These are phyloP conservation scores for Harpalus rubripes DNA, from an alignment of 2,888 invertebrate species.

Conservation along the genomic window DNA sequence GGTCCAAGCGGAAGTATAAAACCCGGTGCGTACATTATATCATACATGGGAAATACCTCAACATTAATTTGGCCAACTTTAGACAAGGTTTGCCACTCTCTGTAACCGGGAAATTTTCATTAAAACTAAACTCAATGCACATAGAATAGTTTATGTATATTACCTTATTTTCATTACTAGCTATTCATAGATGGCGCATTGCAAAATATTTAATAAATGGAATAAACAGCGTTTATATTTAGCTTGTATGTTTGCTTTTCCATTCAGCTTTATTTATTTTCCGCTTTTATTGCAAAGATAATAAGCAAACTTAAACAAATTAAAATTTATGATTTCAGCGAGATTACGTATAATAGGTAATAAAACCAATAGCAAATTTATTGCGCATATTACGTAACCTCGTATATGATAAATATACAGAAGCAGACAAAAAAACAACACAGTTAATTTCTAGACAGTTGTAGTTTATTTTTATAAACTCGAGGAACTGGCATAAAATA, in stretches of 20 bases:
- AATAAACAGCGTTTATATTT: neutral
- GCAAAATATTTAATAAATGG: neutral
- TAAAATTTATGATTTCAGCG: neutral
- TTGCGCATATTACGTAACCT: too few species aligned
- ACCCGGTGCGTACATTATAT: constrained; percentile 55
- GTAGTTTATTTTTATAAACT: too few species aligned
- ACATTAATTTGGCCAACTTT: constrained; percentile 37
- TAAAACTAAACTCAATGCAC: neutral
- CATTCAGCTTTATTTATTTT: neutral
- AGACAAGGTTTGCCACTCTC: constrained; percentile 59
- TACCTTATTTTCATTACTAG: neutral
- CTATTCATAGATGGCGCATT: neutral
- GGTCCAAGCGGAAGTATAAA: constrained; percentile 49
- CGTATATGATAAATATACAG: too few species aligned
- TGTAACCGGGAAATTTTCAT: constrained; percentile 1
- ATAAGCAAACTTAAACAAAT: neutral
- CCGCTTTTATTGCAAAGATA: neutral
- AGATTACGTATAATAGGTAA: neutral
- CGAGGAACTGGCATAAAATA: too few species aligned
- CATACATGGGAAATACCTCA: constrained; percentile 61
- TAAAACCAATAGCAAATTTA: too few species aligned
- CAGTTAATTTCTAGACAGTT: too few species aligned
- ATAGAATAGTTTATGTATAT: too few species aligned
- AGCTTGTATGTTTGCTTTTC: neutral
- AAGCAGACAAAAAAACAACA: too few species aligned